These are phyloP conservation scores for Channallabes apus DNA, from an alignment of 2,797 vertebrate species.

Conservation along the genomic window DNA sequence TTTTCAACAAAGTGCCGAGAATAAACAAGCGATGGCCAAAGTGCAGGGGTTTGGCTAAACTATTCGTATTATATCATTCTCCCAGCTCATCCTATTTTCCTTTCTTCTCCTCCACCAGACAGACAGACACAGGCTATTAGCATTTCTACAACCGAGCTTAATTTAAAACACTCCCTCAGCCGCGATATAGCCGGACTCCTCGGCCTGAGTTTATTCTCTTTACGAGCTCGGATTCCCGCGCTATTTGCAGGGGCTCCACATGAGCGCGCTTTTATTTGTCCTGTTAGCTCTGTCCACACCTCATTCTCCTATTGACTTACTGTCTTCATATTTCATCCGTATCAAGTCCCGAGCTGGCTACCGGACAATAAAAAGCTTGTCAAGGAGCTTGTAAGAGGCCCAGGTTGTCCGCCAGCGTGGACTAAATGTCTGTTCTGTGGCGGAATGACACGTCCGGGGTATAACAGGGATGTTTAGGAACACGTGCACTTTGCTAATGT, in stretches of 20 bases:
- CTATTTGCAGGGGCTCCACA: conserved; percentile 60
- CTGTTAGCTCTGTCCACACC: conserved; percentile 60
- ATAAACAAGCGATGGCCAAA: conserved; percentile 3
- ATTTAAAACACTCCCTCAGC: conserved; percentile 7
- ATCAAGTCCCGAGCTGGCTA: conserved; percentile 57
- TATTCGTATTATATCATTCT: not conserved
- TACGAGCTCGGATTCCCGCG: conserved; percentile 63
- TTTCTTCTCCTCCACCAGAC: not conserved
- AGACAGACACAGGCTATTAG: not conserved
- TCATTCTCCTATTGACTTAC: conserved; percentile 68
- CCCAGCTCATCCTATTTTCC: not conserved
- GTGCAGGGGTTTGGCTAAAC: not conserved
- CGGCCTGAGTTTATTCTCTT: conserved; percentile 61
- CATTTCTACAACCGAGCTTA: not conserved
- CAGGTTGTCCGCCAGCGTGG: conserved; percentile 33
- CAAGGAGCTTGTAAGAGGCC: conserved; percentile 53
- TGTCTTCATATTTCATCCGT: conserved; percentile 70
- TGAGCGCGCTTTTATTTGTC: conserved; percentile 59
- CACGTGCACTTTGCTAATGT: not conserved
- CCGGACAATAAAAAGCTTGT: conserved; percentile 68
- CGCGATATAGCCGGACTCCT: conserved; percentile 44
- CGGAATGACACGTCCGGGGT: conserved; percentile 30
- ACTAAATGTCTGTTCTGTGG: conserved; percentile 32
- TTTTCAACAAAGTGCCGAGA: conserved; percentile 27
- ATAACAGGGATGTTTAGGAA: not conserved